phyloP scores from a whole-genome alignment of 2,113 vertebrate species.

The Brachypodius melanocephalos region DNA sequence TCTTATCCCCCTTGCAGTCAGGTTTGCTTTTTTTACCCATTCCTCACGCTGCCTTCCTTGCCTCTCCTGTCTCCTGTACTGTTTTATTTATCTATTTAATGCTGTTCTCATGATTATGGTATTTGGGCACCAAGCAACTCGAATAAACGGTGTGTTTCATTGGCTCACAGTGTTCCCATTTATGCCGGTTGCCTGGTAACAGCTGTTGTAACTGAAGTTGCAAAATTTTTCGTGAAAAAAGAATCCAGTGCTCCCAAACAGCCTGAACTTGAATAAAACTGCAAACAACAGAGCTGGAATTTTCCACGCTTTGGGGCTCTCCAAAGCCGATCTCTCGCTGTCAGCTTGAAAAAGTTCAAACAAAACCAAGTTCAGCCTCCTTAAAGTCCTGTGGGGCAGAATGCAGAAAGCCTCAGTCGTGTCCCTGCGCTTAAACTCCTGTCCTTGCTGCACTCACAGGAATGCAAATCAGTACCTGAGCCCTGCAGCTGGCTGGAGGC shows the following conservation, averaged over 20 bases:
- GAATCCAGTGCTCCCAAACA: neutral
- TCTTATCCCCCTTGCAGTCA: neutral
- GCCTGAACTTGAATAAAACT: neutral
- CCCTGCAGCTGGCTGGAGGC: neutral
- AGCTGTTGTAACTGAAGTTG: conserved; percentile 33
- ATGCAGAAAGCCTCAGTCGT: neutral
- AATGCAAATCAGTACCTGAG: neutral
- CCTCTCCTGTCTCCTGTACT: neutral
- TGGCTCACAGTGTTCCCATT: conserved; percentile 11
- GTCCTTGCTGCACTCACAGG: neutral
- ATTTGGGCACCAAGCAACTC: conserved; percentile 36
- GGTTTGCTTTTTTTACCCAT: neutral
- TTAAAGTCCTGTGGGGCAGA: neutral
- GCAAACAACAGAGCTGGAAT: neutral
- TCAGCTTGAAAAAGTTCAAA: conserved; percentile 19
- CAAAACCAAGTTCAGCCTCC: neutral
- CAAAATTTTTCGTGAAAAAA: conserved; percentile 40
- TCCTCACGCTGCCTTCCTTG: neutral
- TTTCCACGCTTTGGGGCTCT: conserved; percentile 27
- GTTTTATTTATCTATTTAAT: neutral
- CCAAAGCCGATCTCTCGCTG: neutral
- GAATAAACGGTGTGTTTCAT: conserved; percentile 8
- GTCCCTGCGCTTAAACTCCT: neutral
- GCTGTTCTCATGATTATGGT: conserved; percentile 35
- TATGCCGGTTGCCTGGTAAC: conserved; percentile 40